Evolutionary conservation across 1,140 invertebrate genomes (phyloP).

Genomic region (Ctenoplectra terminalis): DNA sequence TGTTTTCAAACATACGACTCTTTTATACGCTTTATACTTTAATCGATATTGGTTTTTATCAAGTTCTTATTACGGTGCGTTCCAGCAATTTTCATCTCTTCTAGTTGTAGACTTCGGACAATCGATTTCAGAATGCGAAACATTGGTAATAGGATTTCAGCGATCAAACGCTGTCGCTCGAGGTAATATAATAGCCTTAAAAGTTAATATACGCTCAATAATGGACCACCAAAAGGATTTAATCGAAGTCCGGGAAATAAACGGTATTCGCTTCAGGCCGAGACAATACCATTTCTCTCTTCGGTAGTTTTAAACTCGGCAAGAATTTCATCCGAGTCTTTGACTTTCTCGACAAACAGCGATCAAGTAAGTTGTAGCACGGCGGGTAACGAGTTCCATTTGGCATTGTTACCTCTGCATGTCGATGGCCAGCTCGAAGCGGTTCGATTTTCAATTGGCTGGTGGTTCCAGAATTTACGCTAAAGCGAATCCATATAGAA

Average conservation of each 20-base stretch:
- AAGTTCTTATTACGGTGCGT: neutral
- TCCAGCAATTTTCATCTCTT: neutral
- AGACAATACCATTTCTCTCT: neutral
- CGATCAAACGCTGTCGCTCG: slow-evolving; percentile 10
- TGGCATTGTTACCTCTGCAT: slow-evolving; percentile 5
- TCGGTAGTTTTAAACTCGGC: neutral
- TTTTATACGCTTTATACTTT: too few species aligned
- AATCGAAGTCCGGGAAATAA: neutral
- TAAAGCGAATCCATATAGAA: slow-evolving; percentile 7
- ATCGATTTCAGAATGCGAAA: neutral
- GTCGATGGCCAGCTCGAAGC: neutral
- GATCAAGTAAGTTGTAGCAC: neutral
- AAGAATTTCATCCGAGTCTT: slow-evolving; percentile 20
- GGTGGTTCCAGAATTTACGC: slow-evolving; percentile 18
- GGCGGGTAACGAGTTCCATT: neutral
- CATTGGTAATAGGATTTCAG: neutral
- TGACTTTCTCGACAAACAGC: neutral
- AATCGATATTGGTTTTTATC: neutral
- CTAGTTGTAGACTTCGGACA: neutral
- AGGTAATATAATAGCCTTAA: neutral
- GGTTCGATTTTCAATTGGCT: slow-evolving; percentile 19
- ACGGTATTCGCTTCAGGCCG: neutral
- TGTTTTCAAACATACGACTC: too few species aligned
- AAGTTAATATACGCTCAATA: slow-evolving; percentile 9
- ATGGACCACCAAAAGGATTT: neutral